Evolutionary conservation across 2,113 vertebrate species (phyloP), one percentile per base, ranked within the genome.

Genomic region (Periophthalmus modestus): DNA sequence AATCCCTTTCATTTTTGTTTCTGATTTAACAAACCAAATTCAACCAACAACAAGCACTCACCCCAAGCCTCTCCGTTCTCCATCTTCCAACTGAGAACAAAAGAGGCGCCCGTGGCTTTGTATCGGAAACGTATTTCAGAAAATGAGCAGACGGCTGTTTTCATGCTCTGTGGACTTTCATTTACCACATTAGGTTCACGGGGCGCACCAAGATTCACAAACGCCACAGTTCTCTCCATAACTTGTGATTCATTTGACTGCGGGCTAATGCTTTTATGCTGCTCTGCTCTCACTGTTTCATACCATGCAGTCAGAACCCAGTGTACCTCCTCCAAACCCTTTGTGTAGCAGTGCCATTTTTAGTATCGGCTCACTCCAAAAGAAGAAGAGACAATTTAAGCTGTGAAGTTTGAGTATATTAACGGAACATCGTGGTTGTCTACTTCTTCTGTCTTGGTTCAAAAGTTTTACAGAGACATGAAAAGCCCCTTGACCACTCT

Each of bases 231-330:
- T 69, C 74, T 75, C 70, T 68, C 21, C 55, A 54, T 19, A 58
- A 58, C 50, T 15, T 65, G 18, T 46, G 18, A 28, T 66, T 43
- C 43, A 75, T 70, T 66, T 19, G 36, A 33, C 72, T 59, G 34
- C 28, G 23, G 34, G 67, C 66, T 63, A 28, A 43, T 68, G 36
- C 19, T 74, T 82, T 67, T 39, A 65, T 34, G 47, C 58, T 68
- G 34, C 16, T 48, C 33, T 19, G 59, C 14, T n/a, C 52, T 57
- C 34, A 4, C 36, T 65, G 47, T 50, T 28, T 63, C 34, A 78
- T 55, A 24, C 47, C 74, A 63, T 67, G n/a, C n/a, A 21, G 58
- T 23, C 69, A 1, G 61, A 59, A 50, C 59, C 52, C 18, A 9
- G 15, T 74, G 21, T 62, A n/a, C 67, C 12, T 74, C 46, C 23